Conservation (phyloP, 1,140 invertebrate genomes). For the Conus betulinus region DNA sequence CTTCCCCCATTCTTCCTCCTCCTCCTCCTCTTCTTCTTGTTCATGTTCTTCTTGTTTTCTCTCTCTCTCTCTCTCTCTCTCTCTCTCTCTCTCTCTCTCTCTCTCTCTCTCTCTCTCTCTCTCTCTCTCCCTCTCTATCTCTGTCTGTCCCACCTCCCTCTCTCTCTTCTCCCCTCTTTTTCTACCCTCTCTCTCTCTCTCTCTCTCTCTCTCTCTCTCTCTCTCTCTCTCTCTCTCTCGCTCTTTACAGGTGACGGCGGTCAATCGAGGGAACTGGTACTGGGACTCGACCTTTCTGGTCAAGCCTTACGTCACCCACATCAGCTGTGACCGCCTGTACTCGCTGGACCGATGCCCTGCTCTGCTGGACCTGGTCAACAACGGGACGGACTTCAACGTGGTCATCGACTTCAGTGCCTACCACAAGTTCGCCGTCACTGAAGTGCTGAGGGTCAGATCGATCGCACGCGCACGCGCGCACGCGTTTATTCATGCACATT, state of each 20-base stretch:
- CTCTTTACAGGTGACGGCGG: conserved; percentile 24
- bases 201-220: too few relatives aligned
- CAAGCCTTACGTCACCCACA: conserved; percentile 69
- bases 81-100: too few relatives aligned
- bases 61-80: too few relatives aligned
- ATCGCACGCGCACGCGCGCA: not conserved
- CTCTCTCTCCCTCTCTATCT: too few relatives aligned
- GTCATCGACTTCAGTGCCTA: conserved; percentile 78
- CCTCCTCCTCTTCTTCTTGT: too few relatives aligned
- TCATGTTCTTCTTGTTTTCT: too few relatives aligned
- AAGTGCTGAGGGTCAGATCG: conserved; percentile 56
- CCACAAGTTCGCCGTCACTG: conserved; percentile 68
- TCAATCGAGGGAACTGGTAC: conserved; percentile 77
- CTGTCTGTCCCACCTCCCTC: too few relatives aligned
- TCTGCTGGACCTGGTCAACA: conserved; percentile 61
- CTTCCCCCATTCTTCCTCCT: too few relatives aligned
- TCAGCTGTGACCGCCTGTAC: conserved; percentile 75
- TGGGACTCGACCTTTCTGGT: conserved; percentile 74
- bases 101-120: too few relatives aligned
- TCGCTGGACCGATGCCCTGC: conserved; percentile 67
- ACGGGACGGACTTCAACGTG: conserved; percentile 68
- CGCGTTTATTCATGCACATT: not conserved
- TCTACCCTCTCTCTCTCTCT: too few relatives aligned
- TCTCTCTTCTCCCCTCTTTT: too few relatives aligned
- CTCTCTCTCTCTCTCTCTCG: not conserved